Conservation (phyloP, 1,140 invertebrate species). For the Colletes latitarsis region DNA sequence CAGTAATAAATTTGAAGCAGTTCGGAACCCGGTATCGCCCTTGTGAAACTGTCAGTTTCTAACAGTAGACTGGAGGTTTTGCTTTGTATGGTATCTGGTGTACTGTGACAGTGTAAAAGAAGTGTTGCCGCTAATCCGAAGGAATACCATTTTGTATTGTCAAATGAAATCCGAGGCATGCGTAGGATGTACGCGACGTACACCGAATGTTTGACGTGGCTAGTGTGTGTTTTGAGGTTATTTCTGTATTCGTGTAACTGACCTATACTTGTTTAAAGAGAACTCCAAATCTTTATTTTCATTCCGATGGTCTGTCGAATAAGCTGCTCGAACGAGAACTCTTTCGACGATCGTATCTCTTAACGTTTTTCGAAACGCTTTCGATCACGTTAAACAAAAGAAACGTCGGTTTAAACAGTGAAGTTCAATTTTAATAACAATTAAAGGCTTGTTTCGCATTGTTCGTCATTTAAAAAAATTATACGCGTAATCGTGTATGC, state of each 20-base stretch:
- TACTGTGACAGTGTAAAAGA: slow-evolving; percentile 33
- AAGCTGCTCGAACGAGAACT: slow-evolving; percentile 30
- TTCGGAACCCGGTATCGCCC: slow-evolving; percentile 1
- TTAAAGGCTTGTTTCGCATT: not conserved
- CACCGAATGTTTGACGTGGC: slow-evolving; percentile 56
- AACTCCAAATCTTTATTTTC: slow-evolving; percentile 65
- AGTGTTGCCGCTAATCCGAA: slow-evolving; percentile 27
- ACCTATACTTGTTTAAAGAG: slow-evolving; percentile 65
- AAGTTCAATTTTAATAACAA: not conserved
- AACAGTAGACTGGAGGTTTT: not conserved
- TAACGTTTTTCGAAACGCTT: not conserved
- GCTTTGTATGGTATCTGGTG: not conserved
- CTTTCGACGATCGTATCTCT: not conserved
- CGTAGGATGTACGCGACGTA: slow-evolving; percentile 49
- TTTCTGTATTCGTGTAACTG: slow-evolving; percentile 73
- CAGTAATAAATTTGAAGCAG: slow-evolving; percentile 11
- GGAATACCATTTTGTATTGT: slow-evolving; percentile 20
- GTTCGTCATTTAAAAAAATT: not conserved
- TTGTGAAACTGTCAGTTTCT: slow-evolving; percentile 39
- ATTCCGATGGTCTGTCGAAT: slow-evolving; percentile 52
- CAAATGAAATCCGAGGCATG: slow-evolving; percentile 45
- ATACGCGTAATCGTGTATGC: not conserved
- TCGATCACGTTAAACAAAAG: not conserved
- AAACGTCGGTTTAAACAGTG: slow-evolving; percentile 8
- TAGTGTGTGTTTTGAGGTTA: slow-evolving; percentile 73